phyloP scores from a whole-genome alignment of 1,140 invertebrate genomes.

The Pinna nobilis region DNA sequence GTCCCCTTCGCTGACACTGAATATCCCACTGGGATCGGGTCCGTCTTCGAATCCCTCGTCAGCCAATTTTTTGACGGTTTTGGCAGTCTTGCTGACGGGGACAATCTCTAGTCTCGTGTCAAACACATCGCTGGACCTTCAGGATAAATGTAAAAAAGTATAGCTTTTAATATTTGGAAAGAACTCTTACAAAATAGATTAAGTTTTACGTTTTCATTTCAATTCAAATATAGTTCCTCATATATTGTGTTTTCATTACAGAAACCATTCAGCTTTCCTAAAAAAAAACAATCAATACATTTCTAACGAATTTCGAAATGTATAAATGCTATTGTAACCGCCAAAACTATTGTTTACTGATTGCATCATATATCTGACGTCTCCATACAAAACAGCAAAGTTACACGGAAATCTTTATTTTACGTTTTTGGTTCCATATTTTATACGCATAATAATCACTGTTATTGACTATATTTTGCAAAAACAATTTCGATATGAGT shows the following conservation, averaged over 20 bases:
- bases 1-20: slow-evolving; percentile 63
- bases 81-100: slow-evolving; percentile 44
- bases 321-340: background rate
- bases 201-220: too few species aligned
- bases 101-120: slow-evolving; percentile 55
- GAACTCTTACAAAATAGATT: too few species aligned
- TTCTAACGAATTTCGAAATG: background rate
- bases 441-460: too few species aligned
- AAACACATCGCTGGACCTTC: slow-evolving; percentile 61
- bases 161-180: background rate
- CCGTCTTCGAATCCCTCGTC: slow-evolving; percentile 65
- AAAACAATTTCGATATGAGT: too few species aligned
- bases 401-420: too few species aligned
- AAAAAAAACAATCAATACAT: background rate
- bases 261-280: too few species aligned
- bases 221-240: too few species aligned
- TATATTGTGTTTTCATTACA: too few species aligned
- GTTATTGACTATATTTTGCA: too few species aligned
- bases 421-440: too few species aligned
- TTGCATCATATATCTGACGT: background rate
- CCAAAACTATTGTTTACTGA: background rate
- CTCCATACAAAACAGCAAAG: slow-evolving; percentile 3
- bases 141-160: slow-evolving; percentile 12
- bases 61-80: slow-evolving; percentile 47
- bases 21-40: slow-evolving; percentile 48